These are phyloP conservation scores for Uloborus plumipes DNA, from an alignment of 2,888 invertebrate genomes.

Conservation along the genomic window DNA sequence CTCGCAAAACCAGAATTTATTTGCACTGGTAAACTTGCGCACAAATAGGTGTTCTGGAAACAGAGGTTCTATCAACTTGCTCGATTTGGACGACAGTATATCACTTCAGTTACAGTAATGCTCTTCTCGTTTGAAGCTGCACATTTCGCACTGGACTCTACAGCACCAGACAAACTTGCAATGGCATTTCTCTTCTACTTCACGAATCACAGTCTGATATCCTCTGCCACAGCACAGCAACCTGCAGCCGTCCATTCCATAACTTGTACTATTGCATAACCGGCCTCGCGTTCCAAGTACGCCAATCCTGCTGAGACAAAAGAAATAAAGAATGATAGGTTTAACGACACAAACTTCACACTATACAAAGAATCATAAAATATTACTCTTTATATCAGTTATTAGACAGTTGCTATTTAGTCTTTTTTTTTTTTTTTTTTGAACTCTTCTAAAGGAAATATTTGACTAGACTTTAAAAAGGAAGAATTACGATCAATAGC, in stretches of 20 bases:
- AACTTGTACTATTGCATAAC: constrained; percentile 86
- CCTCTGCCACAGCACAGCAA: constrained; percentile 91
- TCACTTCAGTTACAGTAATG: constrained; percentile 84
- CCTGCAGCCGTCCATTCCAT: constrained; percentile 87
- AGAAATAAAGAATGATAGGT: background rate
- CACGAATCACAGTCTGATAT: constrained; percentile 85
- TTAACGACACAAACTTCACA: background rate
- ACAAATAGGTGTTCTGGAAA: background rate
- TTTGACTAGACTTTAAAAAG: too few species aligned
- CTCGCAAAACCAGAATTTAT: background rate
- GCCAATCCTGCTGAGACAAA: constrained; percentile 76
- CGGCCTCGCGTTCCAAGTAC: constrained; percentile 87
- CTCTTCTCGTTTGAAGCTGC: constrained; percentile 83
- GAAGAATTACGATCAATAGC: too few species aligned
- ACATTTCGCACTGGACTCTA: constrained; percentile 86
- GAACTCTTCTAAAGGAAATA: too few species aligned
- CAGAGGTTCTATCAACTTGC: background rate
- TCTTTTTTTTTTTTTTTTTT: too few species aligned
- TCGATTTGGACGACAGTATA: constrained; percentile 32
- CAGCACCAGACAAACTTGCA: constrained; percentile 95
- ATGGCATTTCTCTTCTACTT: constrained; percentile 88
- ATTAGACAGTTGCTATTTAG: too few species aligned
- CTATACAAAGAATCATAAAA: background rate
- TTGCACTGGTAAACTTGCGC: background rate
- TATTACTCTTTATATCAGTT: too few species aligned